Evolutionary conservation across 1,140 invertebrate species (phyloP).

Genomic region (Mya arenaria): DNA sequence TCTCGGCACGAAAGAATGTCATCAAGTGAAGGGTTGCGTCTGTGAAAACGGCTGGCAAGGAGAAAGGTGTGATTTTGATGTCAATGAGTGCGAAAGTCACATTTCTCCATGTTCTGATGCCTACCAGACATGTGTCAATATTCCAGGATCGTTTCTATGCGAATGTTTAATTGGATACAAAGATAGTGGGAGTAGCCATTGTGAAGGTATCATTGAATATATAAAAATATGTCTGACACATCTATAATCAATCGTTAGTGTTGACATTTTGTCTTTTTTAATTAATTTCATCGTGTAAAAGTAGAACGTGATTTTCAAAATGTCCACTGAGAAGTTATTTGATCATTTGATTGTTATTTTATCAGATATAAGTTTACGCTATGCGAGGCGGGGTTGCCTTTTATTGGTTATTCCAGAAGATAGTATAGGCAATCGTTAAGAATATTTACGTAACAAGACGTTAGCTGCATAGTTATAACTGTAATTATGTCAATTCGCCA

Average conservation of each 20-base stretch:
- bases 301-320: not conserved
- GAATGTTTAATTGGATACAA: not conserved
- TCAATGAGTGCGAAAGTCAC: not conserved
- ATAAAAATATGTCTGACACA: too few species aligned
- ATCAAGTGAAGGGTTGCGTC: conserved; percentile 15
- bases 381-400: too few species aligned
- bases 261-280: not conserved
- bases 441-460: not conserved
- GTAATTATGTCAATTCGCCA: not conserved
- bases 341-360: not conserved
- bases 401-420: not conserved
- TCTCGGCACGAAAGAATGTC: not conserved
- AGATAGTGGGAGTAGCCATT: not conserved
- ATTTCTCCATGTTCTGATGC: not conserved
- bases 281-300: not conserved
- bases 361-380: too few species aligned
- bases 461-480: not conserved
- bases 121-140: not conserved
- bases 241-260: not conserved
- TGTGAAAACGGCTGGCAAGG: conserved; percentile 29
- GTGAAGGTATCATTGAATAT: conserved; percentile 14
- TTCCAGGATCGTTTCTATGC: not conserved
- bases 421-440: not conserved
- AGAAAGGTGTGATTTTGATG: conserved; percentile 3
- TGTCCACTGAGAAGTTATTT: not conserved